Evolutionary conservation across 30 jellyfish, hydroid and myxozoan genomes (phyloP).

Genomic region (Pseudorhiza aurosa): DNA sequence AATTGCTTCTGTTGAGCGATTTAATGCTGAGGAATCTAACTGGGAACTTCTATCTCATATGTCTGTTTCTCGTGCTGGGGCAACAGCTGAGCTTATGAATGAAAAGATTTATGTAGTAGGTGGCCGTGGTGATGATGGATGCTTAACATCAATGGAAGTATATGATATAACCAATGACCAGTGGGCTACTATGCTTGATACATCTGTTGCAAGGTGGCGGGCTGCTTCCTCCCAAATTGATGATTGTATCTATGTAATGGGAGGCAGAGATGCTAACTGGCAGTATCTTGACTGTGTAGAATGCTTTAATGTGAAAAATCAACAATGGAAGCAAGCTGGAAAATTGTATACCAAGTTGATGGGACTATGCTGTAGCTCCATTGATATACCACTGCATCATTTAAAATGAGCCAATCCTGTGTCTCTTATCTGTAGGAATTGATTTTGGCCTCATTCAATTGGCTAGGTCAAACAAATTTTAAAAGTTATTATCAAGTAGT

Average conservation of each 20-base stretch:
- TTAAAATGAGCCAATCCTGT: too few relatives aligned
- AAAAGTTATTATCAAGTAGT: too few relatives aligned
- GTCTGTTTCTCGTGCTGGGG: slow-evolving; percentile 91
- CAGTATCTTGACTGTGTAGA: slow-evolving; percentile 85
- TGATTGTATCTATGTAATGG: slow-evolving; percentile 59
- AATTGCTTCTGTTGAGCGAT: slow-evolving; percentile 70
- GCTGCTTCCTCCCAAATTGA: slow-evolving; percentile 71
- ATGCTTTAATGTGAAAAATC: slow-evolving; percentile 54
- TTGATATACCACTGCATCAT: slow-evolving; percentile 63
- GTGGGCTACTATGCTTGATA: slow-evolving; percentile 49
- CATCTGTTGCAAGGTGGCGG: slow-evolving; percentile 87
- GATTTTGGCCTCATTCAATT: too few relatives aligned
- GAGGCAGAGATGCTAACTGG: slow-evolving; percentile 94
- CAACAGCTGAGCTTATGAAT: slow-evolving; percentile 63
- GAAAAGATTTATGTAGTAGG: slow-evolving; percentile 80
- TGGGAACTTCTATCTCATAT: slow-evolving; percentile 78
- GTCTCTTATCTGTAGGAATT: too few relatives aligned
- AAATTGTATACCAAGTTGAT: slow-evolving; percentile 72
- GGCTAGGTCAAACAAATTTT: too few relatives aligned
- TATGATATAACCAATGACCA: slow-evolving; percentile 55
- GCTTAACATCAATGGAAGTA: slow-evolving; percentile 74
- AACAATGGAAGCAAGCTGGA: slow-evolving; percentile 55
- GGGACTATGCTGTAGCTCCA: slow-evolving; percentile 82
- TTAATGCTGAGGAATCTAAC: slow-evolving; percentile 26
- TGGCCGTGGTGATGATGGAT: slow-evolving; percentile 81